Evolutionary conservation across 2,888 invertebrate genomes (phyloP).

Genomic region (Melinaea menophilus): DNA sequence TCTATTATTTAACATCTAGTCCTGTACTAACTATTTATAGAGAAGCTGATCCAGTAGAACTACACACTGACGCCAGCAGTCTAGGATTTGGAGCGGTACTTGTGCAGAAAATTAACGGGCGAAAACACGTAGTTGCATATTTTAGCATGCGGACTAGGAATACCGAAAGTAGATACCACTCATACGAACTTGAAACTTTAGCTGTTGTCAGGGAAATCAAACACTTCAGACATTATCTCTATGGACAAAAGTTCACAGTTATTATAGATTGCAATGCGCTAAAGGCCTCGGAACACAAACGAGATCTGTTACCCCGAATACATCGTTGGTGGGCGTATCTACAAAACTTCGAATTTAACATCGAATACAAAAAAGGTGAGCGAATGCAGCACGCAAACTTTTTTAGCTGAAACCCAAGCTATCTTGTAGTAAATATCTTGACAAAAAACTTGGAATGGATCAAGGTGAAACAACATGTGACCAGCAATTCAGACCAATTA

Average conservation of each 20-base stretch:
- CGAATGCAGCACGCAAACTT: conserved; percentile 29
- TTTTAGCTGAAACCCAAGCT: conserved; percentile 27
- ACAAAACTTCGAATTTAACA: conserved; percentile 35
- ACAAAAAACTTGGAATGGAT: conserved; percentile 26
- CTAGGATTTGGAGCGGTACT: conserved; percentile 33
- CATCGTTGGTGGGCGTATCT: conserved; percentile 42
- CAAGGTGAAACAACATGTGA: conserved; percentile 29
- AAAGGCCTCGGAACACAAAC: conserved; percentile 39
- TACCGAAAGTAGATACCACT: conserved; percentile 32
- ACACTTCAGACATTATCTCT: conserved; percentile 39
- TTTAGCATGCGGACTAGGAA: conserved; percentile 30
- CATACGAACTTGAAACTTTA: conserved; percentile 34
- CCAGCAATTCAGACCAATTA: conserved; percentile 22
- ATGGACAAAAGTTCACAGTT: conserved; percentile 32
- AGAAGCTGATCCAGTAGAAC: conserved; percentile 22
- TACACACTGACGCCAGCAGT: conserved; percentile 36
- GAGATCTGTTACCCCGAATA: conserved; percentile 37
- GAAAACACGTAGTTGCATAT: conserved; percentile 28
- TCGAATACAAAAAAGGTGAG: conserved; percentile 33
- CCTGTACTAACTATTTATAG: conserved; percentile 31
- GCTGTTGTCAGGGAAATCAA: conserved; percentile 37
- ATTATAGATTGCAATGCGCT: conserved; percentile 40
- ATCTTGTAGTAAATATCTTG: conserved; percentile 20
- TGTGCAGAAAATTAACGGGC: conserved; percentile 17
- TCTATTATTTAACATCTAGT: conserved; percentile 22